Base-by-base conservation (phyloP, 2,888 invertebrate genomes). In the Gasteruption jaculator region DNA sequence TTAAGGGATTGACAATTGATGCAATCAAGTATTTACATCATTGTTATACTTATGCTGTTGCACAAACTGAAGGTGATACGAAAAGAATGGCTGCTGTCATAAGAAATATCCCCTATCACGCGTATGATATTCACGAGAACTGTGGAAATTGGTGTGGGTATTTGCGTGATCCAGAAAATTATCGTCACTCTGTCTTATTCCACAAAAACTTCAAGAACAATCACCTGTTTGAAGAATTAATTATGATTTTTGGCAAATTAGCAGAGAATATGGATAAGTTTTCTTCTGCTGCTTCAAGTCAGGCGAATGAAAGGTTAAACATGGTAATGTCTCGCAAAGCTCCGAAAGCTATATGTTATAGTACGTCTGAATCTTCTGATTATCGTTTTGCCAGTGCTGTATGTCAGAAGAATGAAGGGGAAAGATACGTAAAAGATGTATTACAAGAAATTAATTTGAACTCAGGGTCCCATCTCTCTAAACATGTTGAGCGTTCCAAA, bases 211-310 rank as follows among this genome's bases (percentile, higher is more conserved):
- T 45, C 19, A 8, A 29, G 14, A 27, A 22, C 24, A 3, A 14
- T 8, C 11, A 15, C n/a, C 26, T 39, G 16, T 35, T 18, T 33
- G 15, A 12, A 8, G 24, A 22, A 8, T 19, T 35, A 15, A 5
- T 6, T 18, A 5, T n/a, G n/a, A 33, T 40, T 19, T 43, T 43
- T 27, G 16, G 30, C 30, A n/a, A 11, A n/a, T 22, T 41, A 22
- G 49, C 46, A 10, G 30, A 41, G 14, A 46, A 47, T 38, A 25
- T 32, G 21, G 35, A 38, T 14, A 41, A 38, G 30, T 46, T 43
- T 22, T 27, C 40, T 32, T 32, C 38, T 11, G 38, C 37, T 34
- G 38, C 18, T 6, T 49, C 46, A 40, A n/a, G n/a, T n/a, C n/a
- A n/a, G n/a, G n/a, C n/a, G n/a, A n/a, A n/a, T n/a, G n/a, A n/a